Evolutionary conservation across 2,113 vertebrate species (phyloP).

Genomic region (Hippocampus abdominalis): DNA sequence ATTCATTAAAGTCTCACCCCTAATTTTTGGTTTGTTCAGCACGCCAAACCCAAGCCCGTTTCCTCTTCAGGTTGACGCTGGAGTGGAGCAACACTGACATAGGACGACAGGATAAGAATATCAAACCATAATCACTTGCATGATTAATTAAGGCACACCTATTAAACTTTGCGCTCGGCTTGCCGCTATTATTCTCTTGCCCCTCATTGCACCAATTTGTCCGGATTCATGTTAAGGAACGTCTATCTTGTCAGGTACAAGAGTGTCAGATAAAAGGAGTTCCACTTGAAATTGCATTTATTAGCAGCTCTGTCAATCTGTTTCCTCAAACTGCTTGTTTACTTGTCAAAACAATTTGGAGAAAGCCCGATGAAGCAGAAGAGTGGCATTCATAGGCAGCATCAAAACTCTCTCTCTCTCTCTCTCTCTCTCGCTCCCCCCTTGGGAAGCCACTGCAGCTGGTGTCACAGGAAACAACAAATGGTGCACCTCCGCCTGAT

Average conservation of each 20-base stretch:
- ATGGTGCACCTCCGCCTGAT: slow-evolving; percentile 56
- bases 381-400: slow-evolving; percentile 67
- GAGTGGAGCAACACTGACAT: not conserved
- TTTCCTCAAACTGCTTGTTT: slow-evolving; percentile 47
- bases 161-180: too few species aligned
- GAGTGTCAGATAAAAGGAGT: not conserved
- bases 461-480: slow-evolving; percentile 59
- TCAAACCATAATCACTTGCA: not conserved
- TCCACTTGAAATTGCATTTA: slow-evolving; percentile 1
- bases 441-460: slow-evolving; percentile 63
- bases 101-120: not conserved
- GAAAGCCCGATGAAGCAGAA: slow-evolving; percentile 63
- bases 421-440: slow-evolving; percentile 9
- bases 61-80: not conserved
- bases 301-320: slow-evolving; percentile 25
- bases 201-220: not conserved
- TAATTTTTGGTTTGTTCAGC: not conserved
- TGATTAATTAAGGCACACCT: not conserved
- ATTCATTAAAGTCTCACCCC: too few species aligned
- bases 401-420: slow-evolving; percentile 48
- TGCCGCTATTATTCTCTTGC: not conserved
- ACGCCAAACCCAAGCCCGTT: not conserved
- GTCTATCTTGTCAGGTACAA: not conserved
- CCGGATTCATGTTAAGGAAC: not conserved
- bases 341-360: slow-evolving; percentile 68